These are phyloP conservation scores for Euclidia mi DNA, from an alignment of 2,888 invertebrate species.

Conservation along the genomic window DNA sequence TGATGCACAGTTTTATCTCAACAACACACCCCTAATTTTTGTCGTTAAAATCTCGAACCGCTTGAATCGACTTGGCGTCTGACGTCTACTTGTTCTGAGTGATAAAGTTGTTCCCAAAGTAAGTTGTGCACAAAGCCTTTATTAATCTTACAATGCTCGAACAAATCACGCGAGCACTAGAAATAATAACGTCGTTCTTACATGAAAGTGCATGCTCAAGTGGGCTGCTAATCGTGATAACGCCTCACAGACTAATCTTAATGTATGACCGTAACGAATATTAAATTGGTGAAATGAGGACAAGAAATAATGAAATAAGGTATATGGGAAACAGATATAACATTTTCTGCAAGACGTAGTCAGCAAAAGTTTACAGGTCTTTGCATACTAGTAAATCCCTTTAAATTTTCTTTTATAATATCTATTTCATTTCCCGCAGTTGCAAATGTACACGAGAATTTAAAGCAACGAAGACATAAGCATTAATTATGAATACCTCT, in stretches of 20 bases:
- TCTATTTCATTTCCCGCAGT: no score
- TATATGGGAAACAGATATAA: no score
- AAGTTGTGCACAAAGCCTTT: constrained; percentile 39
- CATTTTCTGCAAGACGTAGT: no score
- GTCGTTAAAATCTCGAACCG: constrained; percentile 54
- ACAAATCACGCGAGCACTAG: constrained; percentile 44
- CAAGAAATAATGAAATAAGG: no score
- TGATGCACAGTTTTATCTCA: constrained; percentile 64
- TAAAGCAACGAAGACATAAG: constrained; percentile 22
- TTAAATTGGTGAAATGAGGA: no score
- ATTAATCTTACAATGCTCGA: constrained; percentile 49
- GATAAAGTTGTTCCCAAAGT: constrained; percentile 33
- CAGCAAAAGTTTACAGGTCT: no score
- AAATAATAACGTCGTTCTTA: constrained; percentile 43
- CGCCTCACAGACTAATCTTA: constrained; percentile 1
- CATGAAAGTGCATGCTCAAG: constrained; percentile 35
- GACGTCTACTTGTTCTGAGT: constrained; percentile 39
- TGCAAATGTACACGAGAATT: no score
- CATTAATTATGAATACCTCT: constrained; percentile 44
- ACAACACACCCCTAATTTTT: constrained; percentile 54
- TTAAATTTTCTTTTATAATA: no score
- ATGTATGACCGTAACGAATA: no score
- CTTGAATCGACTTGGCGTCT: constrained; percentile 38
- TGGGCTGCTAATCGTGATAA: constrained; percentile 21
- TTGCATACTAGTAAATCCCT: no score